Evolutionary conservation across 2,888 invertebrate genomes (phyloP).

Genomic region (Tricholauxania praeusta): DNA sequence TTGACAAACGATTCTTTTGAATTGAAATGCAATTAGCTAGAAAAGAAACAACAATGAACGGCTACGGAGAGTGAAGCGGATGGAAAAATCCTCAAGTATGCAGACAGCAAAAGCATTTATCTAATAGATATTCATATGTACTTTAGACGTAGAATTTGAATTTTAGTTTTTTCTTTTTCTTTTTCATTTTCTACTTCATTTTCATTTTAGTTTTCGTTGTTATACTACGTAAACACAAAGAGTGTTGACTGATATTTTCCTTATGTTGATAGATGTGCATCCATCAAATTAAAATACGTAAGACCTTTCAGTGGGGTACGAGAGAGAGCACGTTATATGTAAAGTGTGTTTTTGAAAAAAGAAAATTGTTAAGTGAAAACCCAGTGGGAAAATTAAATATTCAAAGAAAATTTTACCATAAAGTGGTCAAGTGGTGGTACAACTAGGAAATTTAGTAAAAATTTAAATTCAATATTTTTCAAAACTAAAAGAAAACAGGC

Average conservation of each 20-base stretch:
- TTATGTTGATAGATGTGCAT: constrained; percentile 51
- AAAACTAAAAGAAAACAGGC: no score
- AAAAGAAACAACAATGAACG: neutral
- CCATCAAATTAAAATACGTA: constrained; percentile 58
- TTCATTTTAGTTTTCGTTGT: constrained; percentile 12
- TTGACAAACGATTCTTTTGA: constrained; percentile 57
- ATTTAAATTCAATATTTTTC: no score
- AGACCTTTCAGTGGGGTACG: constrained; percentile 4
- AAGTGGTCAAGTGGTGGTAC: no score
- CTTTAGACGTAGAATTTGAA: no score
- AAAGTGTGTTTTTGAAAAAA: no score
- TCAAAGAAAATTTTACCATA: no score
- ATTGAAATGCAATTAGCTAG: constrained; percentile 53
- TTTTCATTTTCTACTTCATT: neutral
- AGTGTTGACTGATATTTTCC: constrained; percentile 62
- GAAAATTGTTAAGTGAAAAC: no score
- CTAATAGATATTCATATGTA: neutral
- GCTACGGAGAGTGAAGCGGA: neutral
- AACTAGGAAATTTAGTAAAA: no score
- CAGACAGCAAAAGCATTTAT: constrained; percentile 17
- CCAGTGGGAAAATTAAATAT: no score
- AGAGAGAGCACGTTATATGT: neutral
- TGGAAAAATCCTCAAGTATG: neutral
- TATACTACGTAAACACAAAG: constrained; percentile 25
- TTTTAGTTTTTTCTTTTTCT: neutral